Evolutionary conservation across 1,140 invertebrate species (phyloP), one percentile per base, ranked within the genome.

Genomic region (Brachionus sp.): DNA sequence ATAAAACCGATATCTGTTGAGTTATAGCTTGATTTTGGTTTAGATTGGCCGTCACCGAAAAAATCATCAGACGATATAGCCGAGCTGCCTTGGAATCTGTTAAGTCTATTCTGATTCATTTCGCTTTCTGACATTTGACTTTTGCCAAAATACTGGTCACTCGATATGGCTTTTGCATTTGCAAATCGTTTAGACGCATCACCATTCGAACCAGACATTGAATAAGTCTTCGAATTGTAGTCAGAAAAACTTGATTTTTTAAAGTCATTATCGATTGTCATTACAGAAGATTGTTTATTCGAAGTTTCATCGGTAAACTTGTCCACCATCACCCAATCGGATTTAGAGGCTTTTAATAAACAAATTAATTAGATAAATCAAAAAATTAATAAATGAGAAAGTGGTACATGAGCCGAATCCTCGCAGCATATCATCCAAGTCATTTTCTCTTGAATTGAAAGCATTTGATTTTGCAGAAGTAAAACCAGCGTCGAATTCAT

Each of bases 1-100:
- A 99, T 95, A 87, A 98, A 96, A 84, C 97, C 94, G 66, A 98
- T 91, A 88, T 95, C 93, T 2, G 94, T 93, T 10, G 92, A 90
- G 29, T 85, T 85, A 62, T 85, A 85, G 23, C 25, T 84, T 50
- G 37, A 6, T 25, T 44, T 53, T 29, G 46, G 44, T 73, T 83
- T 84, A 2, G 68, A 9, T 35, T 46, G 68, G 29, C 85, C 86
- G 19, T 87, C 86, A n/a, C 94, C 94, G 90, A 98, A 99, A 86
- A 95, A 95, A 88, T 98, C 96, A 1, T 95, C 93, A 42, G 96
- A 98, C 16, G 95, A 98, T 88, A 99, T 98, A 87, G 94, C 93
- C 77, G 84, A 84, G 53, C 86, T 86, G 16, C 88, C 88, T 92
- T 93, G 85, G 93, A 96, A 77, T 94, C 95, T 57, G 13, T 62